These are phyloP conservation scores for Poecilia wingei DNA, from an alignment of 2,797 vertebrate species.

Conservation along the genomic window DNA sequence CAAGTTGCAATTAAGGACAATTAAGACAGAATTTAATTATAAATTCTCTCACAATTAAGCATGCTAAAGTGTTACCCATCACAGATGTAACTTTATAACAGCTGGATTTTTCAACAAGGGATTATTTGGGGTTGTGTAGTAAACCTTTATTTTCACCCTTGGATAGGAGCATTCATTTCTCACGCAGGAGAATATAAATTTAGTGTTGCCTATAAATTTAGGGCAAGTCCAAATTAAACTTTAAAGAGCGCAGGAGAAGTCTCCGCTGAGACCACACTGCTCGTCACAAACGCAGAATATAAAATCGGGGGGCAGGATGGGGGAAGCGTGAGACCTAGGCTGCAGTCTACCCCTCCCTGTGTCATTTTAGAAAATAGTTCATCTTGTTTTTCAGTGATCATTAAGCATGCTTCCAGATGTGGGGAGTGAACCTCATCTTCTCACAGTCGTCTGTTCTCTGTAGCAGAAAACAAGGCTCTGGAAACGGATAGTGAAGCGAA, in stretches of 20 bases:
- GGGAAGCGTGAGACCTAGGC: constrained; percentile 62
- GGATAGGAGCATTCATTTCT: constrained; percentile 51
- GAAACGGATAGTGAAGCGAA: constrained; percentile 42
- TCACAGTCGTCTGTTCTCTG: constrained; percentile 58
- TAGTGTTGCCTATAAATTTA: constrained; percentile 68
- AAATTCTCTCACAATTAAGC: constrained; percentile 37
- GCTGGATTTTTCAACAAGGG: constrained; percentile 41
- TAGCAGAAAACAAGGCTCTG: constrained; percentile 55
- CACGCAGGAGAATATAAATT: constrained; percentile 66
- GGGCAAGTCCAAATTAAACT: constrained; percentile 71
- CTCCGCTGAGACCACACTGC: constrained; percentile 45
- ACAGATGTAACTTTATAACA: constrained; percentile 30
- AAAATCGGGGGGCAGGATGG: constrained; percentile 24
- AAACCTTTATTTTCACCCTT: constrained; percentile 22
- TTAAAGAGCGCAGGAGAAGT: constrained; percentile 63
- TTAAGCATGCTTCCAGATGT: constrained; percentile 81
- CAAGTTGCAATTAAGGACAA: constrained; percentile 32
- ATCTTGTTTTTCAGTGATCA: constrained; percentile 76
- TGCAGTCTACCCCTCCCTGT: constrained; percentile 47
- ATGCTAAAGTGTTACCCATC: constrained; percentile 38
- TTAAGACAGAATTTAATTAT: constrained; percentile 48
- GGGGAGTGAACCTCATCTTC: constrained; percentile 63
- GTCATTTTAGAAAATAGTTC: constrained; percentile 66
- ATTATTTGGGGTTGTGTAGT: background rate
- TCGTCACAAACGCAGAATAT: constrained; percentile 54